These are phyloP conservation scores for Geopemphigus sp. DNA, from an alignment of 1,140 invertebrate genomes.

Conservation along the genomic window DNA sequence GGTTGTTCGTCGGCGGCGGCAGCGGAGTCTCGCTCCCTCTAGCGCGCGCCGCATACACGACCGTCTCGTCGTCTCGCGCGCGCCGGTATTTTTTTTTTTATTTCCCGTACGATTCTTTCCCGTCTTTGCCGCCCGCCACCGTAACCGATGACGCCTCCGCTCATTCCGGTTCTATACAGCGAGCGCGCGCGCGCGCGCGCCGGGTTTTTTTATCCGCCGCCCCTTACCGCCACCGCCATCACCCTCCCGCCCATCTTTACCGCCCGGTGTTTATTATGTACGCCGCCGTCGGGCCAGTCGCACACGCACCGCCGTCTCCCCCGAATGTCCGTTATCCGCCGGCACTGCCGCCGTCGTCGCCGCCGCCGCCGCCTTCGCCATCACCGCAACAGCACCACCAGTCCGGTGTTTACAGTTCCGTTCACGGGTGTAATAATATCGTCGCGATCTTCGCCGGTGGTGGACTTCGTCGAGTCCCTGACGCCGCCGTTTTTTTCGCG, in stretches of 20 bases:
- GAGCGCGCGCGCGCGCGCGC: conserved; percentile 34
- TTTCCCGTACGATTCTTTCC: conserved; percentile 10
- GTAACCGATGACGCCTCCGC: conserved; percentile 5
- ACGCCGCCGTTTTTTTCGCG: background rate
- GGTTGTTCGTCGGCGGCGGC: conserved; percentile 28
- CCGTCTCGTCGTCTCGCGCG: conserved; percentile 46
- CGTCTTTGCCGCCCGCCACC: conserved; percentile 38
- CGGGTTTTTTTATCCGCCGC: conserved; percentile 28
- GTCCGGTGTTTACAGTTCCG: conserved; percentile 26
- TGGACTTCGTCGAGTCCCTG: background rate
- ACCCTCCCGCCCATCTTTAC: background rate
- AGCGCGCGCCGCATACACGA: conserved; percentile 4
- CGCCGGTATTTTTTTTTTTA: conserved; percentile 44
- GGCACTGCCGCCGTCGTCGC: too few species aligned
- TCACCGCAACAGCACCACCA: too few species aligned
- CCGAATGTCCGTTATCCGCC: conserved; percentile 5
- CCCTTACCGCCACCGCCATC: background rate
- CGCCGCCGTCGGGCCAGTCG: conserved; percentile 32
- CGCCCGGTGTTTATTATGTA: conserved; percentile 12
- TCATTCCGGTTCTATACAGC: conserved; percentile 21
- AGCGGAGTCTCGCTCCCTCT: conserved; percentile 19
- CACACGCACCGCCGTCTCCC: conserved; percentile 43
- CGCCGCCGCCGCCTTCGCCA: too few species aligned
- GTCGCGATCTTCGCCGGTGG: background rate
- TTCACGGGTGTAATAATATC: background rate